Evolutionary conservation across 2,888 invertebrate species (phyloP).

Genomic region (Didymodactylos carnosus): DNA sequence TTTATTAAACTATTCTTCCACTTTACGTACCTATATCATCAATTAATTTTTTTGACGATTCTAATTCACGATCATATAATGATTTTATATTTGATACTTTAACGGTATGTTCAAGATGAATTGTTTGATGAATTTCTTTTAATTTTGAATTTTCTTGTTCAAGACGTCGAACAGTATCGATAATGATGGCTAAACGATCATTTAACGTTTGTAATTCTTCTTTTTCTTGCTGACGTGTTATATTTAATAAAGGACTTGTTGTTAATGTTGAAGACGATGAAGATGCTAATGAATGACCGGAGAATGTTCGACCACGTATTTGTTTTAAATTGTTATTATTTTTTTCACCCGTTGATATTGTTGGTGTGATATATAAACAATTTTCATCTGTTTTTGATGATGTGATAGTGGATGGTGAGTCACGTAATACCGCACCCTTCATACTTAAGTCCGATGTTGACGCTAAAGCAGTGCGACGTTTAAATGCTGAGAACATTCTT

Average conservation of each 20-base stretch:
- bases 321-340: neutral
- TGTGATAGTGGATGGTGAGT: neutral
- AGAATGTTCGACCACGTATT: neutral
- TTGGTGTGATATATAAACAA: neutral
- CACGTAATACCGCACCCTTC: no score
- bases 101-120: neutral
- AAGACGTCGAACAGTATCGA: constrained; percentile 73
- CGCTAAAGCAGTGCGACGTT: neutral
- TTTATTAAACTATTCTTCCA: no score
- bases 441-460: neutral
- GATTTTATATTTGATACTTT: constrained; percentile 48
- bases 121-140: neutral
- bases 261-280: neutral
- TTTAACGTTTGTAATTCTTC: constrained; percentile 76
- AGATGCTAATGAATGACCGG: neutral
- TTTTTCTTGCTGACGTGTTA: constrained; percentile 52
- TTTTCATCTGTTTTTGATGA: neutral
- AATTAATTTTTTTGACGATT: neutral
- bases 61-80: constrained; percentile 74
- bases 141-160: constrained; percentile 59
- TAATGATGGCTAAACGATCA: constrained; percentile 82
- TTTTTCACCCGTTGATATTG: neutral
- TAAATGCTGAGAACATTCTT: neutral
- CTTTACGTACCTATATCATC: no score
- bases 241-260: neutral